These are phyloP conservation scores for Montipora foliosa DNA, from an alignment of 64 coral and sea anemone species.

Conservation along the genomic window DNA sequence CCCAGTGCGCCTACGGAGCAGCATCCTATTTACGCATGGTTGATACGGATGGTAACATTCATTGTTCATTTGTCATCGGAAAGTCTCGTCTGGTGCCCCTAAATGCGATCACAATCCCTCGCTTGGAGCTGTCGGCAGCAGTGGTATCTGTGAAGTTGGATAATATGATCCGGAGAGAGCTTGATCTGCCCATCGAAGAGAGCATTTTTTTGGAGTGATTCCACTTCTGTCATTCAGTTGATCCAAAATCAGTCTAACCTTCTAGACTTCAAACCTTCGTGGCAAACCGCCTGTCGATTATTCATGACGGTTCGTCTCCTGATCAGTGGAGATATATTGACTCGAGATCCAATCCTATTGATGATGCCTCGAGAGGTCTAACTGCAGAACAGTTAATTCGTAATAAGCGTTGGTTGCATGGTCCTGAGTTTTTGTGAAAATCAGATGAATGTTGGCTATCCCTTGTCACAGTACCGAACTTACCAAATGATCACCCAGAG, in stretches of 20 bases:
- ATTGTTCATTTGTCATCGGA: conserved; percentile 27
- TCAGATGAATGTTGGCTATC: background rate
- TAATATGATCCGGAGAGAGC: too few relatives aligned
- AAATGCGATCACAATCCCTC: too few relatives aligned
- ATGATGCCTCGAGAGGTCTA: conserved; percentile 33
- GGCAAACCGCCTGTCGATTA: conserved; percentile 53
- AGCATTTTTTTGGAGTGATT: conserved; percentile 47
- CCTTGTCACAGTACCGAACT: too few relatives aligned
- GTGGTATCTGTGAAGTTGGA: too few relatives aligned
- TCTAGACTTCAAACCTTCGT: conserved; percentile 29
- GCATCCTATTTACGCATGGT: background rate
- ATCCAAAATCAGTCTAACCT: conserved; percentile 19
- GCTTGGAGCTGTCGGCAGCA: too few relatives aligned
- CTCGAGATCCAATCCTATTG: conserved; percentile 21
- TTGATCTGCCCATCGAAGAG: background rate
- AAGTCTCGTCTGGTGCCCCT: background rate
- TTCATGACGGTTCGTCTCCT: background rate
- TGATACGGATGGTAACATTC: background rate
- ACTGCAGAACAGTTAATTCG: conserved; percentile 1
- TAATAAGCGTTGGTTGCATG: conserved; percentile 38
- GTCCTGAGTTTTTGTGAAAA: conserved; percentile 48
- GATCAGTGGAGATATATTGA: conserved; percentile 46
- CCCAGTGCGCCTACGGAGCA: too few relatives aligned
- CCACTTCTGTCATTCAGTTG: conserved; percentile 38
- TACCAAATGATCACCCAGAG: background rate